These are phyloP conservation scores for Apteryx owenii DNA, from an alignment of 2,113 vertebrate genomes.

Conservation along the genomic window DNA sequence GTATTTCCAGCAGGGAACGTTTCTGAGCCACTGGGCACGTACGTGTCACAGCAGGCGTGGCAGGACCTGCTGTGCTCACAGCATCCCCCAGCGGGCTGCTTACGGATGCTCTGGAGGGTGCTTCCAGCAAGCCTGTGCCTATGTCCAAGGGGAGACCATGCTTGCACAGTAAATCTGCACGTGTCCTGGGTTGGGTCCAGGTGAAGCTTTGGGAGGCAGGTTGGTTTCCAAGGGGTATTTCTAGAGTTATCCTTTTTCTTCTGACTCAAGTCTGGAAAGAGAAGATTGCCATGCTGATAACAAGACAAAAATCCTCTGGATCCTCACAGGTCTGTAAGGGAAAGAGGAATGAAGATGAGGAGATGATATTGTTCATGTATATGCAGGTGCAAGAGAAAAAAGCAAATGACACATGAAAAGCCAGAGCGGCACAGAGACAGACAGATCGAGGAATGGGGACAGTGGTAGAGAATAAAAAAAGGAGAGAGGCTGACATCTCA, in stretches of 20 bases:
- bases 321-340: background rate
- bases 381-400: background rate
- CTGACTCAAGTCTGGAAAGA: background rate
- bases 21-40: background rate
- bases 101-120: background rate
- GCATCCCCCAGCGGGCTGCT: too few species aligned
- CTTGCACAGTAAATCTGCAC: accelerated
- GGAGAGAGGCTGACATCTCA: background rate
- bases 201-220: background rate
- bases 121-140: background rate
- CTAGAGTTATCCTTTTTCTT: background rate
- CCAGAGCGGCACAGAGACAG: background rate
- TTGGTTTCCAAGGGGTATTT: background rate
- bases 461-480: background rate
- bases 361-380: background rate
- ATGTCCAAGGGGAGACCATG: accelerated
- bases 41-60: background rate
- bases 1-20: background rate
- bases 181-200: background rate
- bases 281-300: background rate
- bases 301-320: background rate
- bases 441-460: background rate
- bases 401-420: background rate
- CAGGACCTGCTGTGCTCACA: background rate
- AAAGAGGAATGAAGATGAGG: background rate